Conservation (phyloP, 2,888 invertebrate species). For the Liposcelis brunnea region DNA sequence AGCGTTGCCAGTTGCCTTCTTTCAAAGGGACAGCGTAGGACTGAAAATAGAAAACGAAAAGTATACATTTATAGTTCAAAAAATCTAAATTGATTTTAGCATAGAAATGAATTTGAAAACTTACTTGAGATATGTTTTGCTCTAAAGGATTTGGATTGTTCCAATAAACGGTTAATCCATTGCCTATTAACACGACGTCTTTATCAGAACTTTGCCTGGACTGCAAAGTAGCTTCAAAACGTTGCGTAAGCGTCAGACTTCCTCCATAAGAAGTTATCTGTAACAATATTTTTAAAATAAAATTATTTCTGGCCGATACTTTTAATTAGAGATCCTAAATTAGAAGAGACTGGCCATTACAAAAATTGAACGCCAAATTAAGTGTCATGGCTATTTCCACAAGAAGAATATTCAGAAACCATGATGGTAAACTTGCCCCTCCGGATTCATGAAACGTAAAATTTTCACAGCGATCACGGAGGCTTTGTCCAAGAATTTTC, state of each 20-base stretch:
- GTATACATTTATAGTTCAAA: slow-evolving; percentile 6
- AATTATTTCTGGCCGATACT: no score
- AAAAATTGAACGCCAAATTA: no score
- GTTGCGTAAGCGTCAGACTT: slow-evolving; percentile 51
- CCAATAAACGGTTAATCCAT: slow-evolving; percentile 61
- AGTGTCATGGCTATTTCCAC: no score
- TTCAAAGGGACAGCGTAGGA: slow-evolving; percentile 43
- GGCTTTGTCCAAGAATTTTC: no score
- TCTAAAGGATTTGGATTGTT: slow-evolving; percentile 39
- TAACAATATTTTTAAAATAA: slow-evolving; percentile 14
- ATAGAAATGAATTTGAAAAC: slow-evolving; percentile 17
- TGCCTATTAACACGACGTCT: slow-evolving; percentile 68
- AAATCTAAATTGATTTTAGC: background rate
- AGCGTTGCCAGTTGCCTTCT: slow-evolving; percentile 45
- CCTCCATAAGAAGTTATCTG: slow-evolving; percentile 79
- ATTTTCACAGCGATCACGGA: no score
- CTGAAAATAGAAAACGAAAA: slow-evolving; percentile 24
- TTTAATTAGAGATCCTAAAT: no score
- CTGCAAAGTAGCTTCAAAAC: slow-evolving; percentile 39
- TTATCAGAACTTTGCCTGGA: slow-evolving; percentile 44
- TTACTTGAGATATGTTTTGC: slow-evolving; percentile 42
- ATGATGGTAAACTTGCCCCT: no score
- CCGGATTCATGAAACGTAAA: no score
- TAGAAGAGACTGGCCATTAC: no score
- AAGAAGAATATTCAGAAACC: no score